Evolutionary conservation across 1,140 invertebrate species (phyloP), one percentile per base, ranked within the genome.

Genomic region (Lucilia cuprina): DNA sequence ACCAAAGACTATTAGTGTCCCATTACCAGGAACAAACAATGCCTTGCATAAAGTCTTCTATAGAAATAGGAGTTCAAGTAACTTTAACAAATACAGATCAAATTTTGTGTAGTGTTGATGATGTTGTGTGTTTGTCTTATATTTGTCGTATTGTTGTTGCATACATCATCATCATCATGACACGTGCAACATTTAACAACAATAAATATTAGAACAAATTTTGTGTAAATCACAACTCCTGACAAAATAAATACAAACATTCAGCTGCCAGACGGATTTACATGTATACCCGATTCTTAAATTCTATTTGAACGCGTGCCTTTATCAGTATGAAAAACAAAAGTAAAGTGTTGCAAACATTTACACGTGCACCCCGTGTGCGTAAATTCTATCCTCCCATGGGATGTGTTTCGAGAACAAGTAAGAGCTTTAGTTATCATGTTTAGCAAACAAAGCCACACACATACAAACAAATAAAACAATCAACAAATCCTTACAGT

Each of bases 351-450:
- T 74, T 5, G 13, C 75, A 41, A 41, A 41, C 17, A 17, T 55
- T 25, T 80, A 35, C 77, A 80, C 41, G 65, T 70, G 65, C 47
- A 47, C n/a, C 12, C 41, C n/a, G n/a, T 21, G n/a, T 50, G 41
- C 47, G 21, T 21, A 14, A 41, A 8, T 41, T n/a, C n/a, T 78
- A 8, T 14, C 10, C 17, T 30, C 74, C 74, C 25, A 12, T 21
- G 74, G 74, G 74, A 41, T 77, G 14, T 77, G 17, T 35, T 77
- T n/a, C n/a, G 14, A 41, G 35, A 5, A 41, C 35, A 8, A 41
- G 35, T 41, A 41, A 41, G 19, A n/a, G 41, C 74, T 78, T 78
- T 49, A 19, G 35, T 78, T 78, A 49, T 78, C 77, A 80, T 78
- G 77, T 80, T 80, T 21, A 80, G 49, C 77, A 80, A 47, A 78